Evolutionary conservation across 1,140 invertebrate species (phyloP).

Genomic region (Cylas formicarius): DNA sequence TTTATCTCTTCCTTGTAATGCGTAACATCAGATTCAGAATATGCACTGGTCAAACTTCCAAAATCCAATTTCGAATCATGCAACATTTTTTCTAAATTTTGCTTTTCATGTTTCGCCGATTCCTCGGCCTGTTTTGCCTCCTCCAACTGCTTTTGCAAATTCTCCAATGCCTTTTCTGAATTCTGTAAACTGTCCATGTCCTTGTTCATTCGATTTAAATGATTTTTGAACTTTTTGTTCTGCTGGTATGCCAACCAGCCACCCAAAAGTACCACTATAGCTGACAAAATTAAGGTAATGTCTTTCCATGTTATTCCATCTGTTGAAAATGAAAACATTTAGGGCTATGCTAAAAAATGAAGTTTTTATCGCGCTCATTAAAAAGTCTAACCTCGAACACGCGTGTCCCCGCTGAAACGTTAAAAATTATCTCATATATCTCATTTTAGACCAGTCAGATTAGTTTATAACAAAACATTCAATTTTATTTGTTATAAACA

Average conservation of each 20-base stretch:
- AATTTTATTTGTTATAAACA: too few species aligned
- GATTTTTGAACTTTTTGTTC: slow-evolving; percentile 76
- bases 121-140: slow-evolving; percentile 57
- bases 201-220: slow-evolving; percentile 81
- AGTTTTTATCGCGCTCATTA: too few species aligned
- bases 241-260: slow-evolving; percentile 86
- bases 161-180: slow-evolving; percentile 78
- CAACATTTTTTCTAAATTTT: slow-evolving; percentile 69
- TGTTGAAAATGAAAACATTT: slow-evolving; percentile 37
- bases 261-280: slow-evolving; percentile 77
- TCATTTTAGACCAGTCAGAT: too few species aligned
- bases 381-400: too few species aligned
- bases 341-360: too few species aligned
- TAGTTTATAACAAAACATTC: too few species aligned
- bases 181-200: slow-evolving; percentile 89
- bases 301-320: slow-evolving; percentile 80
- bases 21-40: slow-evolving; percentile 72
- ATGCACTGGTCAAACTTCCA: slow-evolving; percentile 58
- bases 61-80: slow-evolving; percentile 58
- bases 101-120: slow-evolving; percentile 70
- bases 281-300: slow-evolving; percentile 70
- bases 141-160: slow-evolving; percentile 69
- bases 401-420: too few species aligned
- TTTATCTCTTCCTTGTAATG: slow-evolving; percentile 78
- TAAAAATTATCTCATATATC: too few species aligned